Conservation (phyloP, 1,140 invertebrate species). For the Hycleus phaleratus region DNA sequence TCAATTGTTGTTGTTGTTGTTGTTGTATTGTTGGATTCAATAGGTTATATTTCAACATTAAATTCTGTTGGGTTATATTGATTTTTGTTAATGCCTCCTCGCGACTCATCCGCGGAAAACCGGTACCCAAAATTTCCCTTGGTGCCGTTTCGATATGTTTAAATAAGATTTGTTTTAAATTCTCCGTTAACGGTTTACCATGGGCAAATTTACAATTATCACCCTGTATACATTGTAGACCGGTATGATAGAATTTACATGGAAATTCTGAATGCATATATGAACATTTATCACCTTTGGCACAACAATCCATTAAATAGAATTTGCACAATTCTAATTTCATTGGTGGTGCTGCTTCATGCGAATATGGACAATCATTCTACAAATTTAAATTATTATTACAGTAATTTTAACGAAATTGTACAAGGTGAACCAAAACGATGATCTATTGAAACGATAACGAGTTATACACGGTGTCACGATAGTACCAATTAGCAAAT, state of each 20-base stretch:
- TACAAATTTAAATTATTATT: constrained; percentile 37
- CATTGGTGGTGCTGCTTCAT: constrained; percentile 69
- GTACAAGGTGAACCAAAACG: background rate
- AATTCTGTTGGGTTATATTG: constrained; percentile 57
- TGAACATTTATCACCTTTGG: constrained; percentile 89
- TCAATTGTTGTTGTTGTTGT: too few relatives aligned
- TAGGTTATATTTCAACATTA: constrained; percentile 33
- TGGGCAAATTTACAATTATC: constrained; percentile 93
- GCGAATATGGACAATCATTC: constrained; percentile 77
- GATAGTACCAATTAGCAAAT: too few relatives aligned
- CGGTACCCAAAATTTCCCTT: constrained; percentile 74
- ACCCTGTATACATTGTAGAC: constrained; percentile 69
- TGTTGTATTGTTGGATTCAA: constrained; percentile 3
- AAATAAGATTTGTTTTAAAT: constrained; percentile 39
- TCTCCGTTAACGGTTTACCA: constrained; percentile 68
- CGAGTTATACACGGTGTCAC: too few relatives aligned
- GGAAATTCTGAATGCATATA: constrained; percentile 97
- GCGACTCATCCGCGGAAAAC: constrained; percentile 72
- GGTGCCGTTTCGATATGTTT: constrained; percentile 84
- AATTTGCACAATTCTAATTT: constrained; percentile 96
- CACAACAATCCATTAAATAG: constrained; percentile 91
- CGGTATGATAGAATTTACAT: constrained; percentile 94
- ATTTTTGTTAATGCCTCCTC: constrained; percentile 67
- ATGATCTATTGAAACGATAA: background rate
- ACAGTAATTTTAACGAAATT: too few relatives aligned